Evolutionary conservation across 2,888 invertebrate genomes (phyloP).

Genomic region (Tribolium freemani): DNA sequence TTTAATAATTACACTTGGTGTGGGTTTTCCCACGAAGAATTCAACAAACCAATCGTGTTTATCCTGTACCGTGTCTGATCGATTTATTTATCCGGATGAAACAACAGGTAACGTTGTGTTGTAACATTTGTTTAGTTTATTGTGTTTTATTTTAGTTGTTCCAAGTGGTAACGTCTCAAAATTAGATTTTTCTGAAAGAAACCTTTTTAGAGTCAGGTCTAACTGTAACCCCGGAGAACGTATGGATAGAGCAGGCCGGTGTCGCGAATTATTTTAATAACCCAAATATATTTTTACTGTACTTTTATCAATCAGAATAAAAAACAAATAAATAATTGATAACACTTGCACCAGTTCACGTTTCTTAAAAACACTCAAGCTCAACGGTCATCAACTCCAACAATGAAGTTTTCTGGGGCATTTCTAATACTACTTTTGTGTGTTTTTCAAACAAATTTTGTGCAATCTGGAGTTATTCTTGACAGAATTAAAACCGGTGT

Average conservation of each 20-base stretch:
- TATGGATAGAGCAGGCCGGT: constrained; percentile 36
- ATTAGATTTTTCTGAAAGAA: neutral
- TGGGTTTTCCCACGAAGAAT: neutral
- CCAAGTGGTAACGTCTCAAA: neutral
- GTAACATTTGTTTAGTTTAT: neutral
- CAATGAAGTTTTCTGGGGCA: constrained; percentile 8
- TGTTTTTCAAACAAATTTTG: constrained; percentile 4
- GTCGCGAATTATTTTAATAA: constrained; percentile 32
- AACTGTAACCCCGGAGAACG: constrained; percentile 37
- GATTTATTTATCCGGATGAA: neutral
- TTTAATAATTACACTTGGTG: neutral
- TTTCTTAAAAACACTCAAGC: neutral
- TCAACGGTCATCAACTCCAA: neutral
- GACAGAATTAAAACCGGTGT: constrained; percentile 13
- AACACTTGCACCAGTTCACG: neutral
- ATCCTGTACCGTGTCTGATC: neutral
- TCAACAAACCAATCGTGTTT: neutral
- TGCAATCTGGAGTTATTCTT: constrained; percentile 17
- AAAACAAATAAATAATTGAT: constrained; percentile 1
- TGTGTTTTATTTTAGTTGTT: neutral
- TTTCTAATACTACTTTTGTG: neutral
- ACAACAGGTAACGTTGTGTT: no score
- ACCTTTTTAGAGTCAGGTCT: constrained; percentile 16
- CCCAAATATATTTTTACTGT: neutral
- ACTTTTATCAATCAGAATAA: neutral